Evolutionary conservation across 2,888 invertebrate species (phyloP), one percentile per base, ranked within the genome.

Genomic region (Seira sanloemensis): DNA sequence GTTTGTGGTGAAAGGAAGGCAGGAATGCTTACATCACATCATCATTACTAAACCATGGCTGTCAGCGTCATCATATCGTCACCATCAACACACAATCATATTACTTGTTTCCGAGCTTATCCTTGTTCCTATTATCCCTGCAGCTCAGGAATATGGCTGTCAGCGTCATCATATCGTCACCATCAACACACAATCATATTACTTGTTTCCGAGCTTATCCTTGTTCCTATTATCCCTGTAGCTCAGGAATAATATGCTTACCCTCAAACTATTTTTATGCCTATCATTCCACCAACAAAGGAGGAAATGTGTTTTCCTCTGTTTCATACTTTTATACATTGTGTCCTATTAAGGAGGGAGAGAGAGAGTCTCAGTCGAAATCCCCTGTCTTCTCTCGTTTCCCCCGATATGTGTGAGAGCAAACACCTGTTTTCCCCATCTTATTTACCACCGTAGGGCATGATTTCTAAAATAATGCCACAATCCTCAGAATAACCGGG

Each of bases 391-490:
- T 12, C 25, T 16, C 19, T 66, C 18, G n/a, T 71, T 72, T 21
- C 54, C 66, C n/a, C 67, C 66, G 58, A 66, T 73, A 66, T 78
- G 86, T 83, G 80, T 26, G 86, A 83, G 79, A 78, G 21, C 62
- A 83, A 79, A 86, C 86, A 86, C 86, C 86, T 86, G 86, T 83
- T 83, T 82, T 84, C 54, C 65, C 75, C 62, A 62, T 79, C 66
- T 58, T 46, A n/a, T 37, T 37, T 27, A 67, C 50, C 18, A 9
- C 68, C 25, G 25, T 50, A 68, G 19, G 68, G 27, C 62, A 78
- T 58, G 69, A 78, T 78, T 69, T 73, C 18, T 46, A 46, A 18
- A 46, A 27, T 71, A 58, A 58, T 58, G 58, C 58, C n/a, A 58
- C 58, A 58, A 58, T 58, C 58, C 58, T 58, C 16, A 4, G 58